phyloP scores from a whole-genome alignment of 2,888 invertebrate genomes.

The Lymantria monacha region DNA sequence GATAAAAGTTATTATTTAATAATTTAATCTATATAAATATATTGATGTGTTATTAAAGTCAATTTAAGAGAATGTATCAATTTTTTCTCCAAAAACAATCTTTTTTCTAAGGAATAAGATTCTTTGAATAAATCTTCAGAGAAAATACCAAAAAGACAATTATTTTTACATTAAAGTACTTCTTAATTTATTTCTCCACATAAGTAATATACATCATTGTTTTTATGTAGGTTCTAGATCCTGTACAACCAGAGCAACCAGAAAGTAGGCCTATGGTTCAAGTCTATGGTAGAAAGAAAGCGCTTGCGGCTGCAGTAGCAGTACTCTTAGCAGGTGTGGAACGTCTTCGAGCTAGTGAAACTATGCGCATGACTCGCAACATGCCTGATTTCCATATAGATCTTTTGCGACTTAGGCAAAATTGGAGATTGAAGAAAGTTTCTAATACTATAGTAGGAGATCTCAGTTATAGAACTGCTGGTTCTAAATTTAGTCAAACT shows the following conservation, averaged over 20 bases:
- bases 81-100: too few relatives aligned
- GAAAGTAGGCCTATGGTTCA: conserved; percentile 94
- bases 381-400: conserved; percentile 97
- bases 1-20: too few relatives aligned
- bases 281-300: conserved; percentile 96
- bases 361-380: conserved; percentile 86
- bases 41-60: too few relatives aligned
- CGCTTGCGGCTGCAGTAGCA: conserved; percentile 91
- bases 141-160: too few relatives aligned
- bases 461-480: conserved; percentile 96
- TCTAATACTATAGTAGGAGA: conserved; percentile 97
- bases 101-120: too few relatives aligned
- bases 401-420: conserved; percentile 92
- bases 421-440: conserved; percentile 98
- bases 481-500: conserved; percentile 95
- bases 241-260: conserved; percentile 91
- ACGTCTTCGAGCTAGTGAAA: conserved; percentile 91
- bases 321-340: conserved; percentile 94
- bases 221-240: conserved; percentile 85
- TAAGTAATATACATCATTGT: too few relatives aligned
- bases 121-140: too few relatives aligned
- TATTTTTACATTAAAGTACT: too few relatives aligned
- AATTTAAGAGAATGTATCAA: too few relatives aligned
- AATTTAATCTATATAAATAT: too few relatives aligned
- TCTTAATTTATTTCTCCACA: too few relatives aligned